Base-by-base conservation (phyloP, 2,888 invertebrate genomes). In the Dusona sp. region DNA sequence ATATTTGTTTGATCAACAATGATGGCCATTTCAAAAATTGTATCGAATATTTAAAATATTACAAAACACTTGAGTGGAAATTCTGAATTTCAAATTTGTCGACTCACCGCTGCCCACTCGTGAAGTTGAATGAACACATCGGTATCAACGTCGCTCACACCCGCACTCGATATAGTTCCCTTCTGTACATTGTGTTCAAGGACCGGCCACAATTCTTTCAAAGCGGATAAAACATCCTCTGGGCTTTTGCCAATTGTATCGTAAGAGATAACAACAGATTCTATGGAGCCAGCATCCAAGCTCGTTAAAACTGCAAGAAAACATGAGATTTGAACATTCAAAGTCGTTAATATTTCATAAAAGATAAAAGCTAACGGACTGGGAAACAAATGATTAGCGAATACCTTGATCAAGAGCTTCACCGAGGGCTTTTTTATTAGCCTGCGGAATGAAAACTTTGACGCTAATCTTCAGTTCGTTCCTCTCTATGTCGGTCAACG, bases 71-170 rank as follows among this genome's bases (percentile, higher is more conserved):
- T 48, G 4, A 48, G 1, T 0, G 2, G 16, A 29, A 29, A 61
- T 6, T 29, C 29, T 61, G 29, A 16, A 1, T 29, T 16, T 6
- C 3, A 4, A 6, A 7, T 61, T 61, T 6, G 6, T 16, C 6
- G 16, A n/a, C 67, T 54, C 48, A 96, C 96, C 91, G 95, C 95
- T 0, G 98, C 97, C 96, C 96, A 97, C 68, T 96, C 96, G 94
- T 98, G 97, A 1, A 99, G 95, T 80, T 96, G 95, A 45, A 97
- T 96, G 57, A 99, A 97, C 25, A 97, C 96, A 0, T 96, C 96
- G 38, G 97, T 97, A 89, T 98, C 98, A n/a, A 99, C 95, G 94
- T 99, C 99, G 2, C 98, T 97, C 54, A 99, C 96, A 48, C 99
- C 99, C 42, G 98, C 95, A 70, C 91, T 92, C 9, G 85, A 91